Evolutionary conservation across 2,888 invertebrate species (phyloP).

Genomic region (Gnatocerus cornutus): DNA sequence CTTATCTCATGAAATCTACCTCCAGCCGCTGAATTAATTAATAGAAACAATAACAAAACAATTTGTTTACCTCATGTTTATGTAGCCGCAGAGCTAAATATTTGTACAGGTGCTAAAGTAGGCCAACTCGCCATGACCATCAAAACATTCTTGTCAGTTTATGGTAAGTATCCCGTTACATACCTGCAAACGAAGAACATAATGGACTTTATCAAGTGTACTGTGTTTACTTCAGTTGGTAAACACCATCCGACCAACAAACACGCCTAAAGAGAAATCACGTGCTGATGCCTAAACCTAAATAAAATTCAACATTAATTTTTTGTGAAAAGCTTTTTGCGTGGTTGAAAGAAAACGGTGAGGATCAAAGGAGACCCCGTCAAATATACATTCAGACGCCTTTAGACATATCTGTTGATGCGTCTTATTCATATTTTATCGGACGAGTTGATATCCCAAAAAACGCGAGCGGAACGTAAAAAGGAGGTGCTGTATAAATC

Average conservation of each 20-base stretch:
- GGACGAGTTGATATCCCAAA: conserved; percentile 19
- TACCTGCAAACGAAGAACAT: conserved; percentile 31
- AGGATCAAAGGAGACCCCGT: conserved; percentile 20
- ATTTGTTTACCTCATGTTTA: conserved; percentile 31
- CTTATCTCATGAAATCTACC: conserved; percentile 15
- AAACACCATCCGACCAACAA: conserved; percentile 35
- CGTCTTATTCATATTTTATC: conserved; percentile 37
- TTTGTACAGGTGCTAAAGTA: conserved; percentile 38
- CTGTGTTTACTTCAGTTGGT: conserved; percentile 36
- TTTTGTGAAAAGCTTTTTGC: background rate
- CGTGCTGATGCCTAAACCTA: background rate
- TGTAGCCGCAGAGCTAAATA: conserved; percentile 23
- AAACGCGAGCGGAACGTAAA: conserved; percentile 8
- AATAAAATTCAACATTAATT: background rate
- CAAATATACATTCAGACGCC: conserved; percentile 32
- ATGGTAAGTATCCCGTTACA: conserved; percentile 42
- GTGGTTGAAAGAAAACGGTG: conserved; percentile 7
- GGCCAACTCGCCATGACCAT: conserved; percentile 10
- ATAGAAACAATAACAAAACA: conserved; percentile 39
- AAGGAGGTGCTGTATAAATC: background rate
- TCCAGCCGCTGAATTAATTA: conserved; percentile 28
- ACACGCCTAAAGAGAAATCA: conserved; percentile 20
- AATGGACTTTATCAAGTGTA: conserved; percentile 35
- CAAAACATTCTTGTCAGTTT: conserved; percentile 27
- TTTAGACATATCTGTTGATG: conserved; percentile 33